phyloP scores from a whole-genome alignment of 2,888 invertebrate species.

The Vannuccia rotundouncinata region DNA sequence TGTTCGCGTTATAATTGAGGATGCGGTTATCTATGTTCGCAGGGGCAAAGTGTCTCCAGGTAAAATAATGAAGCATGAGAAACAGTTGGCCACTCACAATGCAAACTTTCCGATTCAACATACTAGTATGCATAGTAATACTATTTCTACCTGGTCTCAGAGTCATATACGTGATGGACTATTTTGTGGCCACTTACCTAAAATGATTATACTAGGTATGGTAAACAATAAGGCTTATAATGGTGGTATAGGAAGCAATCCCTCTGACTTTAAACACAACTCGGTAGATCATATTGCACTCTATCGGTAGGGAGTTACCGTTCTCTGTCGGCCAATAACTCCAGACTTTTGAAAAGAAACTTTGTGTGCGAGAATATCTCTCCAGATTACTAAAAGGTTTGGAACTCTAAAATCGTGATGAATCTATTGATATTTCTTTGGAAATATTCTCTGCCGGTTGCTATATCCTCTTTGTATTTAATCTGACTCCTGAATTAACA shows the following conservation, averaged over 20 bases:
- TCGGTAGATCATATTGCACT: background rate
- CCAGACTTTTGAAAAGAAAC: background rate
- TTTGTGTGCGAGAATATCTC: background rate
- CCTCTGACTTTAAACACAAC: background rate
- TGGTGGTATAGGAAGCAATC: background rate
- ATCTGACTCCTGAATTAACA: background rate
- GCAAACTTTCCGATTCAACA: background rate
- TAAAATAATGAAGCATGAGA: conserved; percentile 8
- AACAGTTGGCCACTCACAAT: background rate
- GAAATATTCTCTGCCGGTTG: background rate
- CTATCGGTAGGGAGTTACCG: background rate
- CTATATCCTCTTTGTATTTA: background rate
- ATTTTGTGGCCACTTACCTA: background rate
- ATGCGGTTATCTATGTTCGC: background rate
- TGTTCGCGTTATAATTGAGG: background rate
- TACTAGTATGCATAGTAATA: background rate
- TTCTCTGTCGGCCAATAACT: background rate
- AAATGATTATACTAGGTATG: background rate
- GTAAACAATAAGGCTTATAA: background rate
- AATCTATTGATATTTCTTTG: background rate
- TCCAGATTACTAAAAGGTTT: background rate
- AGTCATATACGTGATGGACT: conserved; percentile 6
- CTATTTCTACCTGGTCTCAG: background rate
- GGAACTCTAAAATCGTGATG: background rate
- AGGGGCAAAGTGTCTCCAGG: background rate